Conservation (phyloP, 2,113 vertebrate species). For the Microcebus jonahi region DNA sequence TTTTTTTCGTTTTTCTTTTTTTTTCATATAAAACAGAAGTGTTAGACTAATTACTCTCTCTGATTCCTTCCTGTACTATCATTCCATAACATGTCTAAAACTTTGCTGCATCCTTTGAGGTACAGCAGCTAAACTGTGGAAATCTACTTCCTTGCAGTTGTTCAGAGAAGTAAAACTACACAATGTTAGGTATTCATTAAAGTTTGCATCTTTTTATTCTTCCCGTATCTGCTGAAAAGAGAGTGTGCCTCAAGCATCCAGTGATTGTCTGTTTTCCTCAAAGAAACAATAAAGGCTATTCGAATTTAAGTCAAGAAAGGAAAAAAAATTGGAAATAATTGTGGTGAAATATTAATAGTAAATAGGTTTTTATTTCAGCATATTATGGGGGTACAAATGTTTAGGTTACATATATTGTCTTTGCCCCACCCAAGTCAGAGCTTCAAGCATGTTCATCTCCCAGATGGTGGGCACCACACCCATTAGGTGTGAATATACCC, state of each 20-base stretch:
- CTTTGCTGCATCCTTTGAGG: background rate
- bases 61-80: background rate
- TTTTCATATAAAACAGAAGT: background rate
- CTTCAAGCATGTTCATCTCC: too few relatives aligned
- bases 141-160: background rate
- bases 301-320: slow-evolving; percentile 9
- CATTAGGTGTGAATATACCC: too few relatives aligned
- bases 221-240: background rate
- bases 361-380: background rate
- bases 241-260: background rate
- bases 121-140: background rate
- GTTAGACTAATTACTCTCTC: background rate
- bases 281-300: background rate
- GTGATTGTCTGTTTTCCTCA: background rate
- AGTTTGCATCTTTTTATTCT: background rate
- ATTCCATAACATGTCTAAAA: background rate
- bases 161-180: background rate
- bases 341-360: slow-evolving; percentile 1
- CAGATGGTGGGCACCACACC: too few relatives aligned
- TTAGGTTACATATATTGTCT: too few relatives aligned
- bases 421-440: too few relatives aligned
- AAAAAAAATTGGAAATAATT: background rate
- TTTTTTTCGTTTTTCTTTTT: background rate
- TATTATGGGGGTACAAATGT: too few relatives aligned
- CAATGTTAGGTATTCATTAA: background rate